Conservation (phyloP, 2,888 invertebrate genomes). For the Timandra comae region DNA sequence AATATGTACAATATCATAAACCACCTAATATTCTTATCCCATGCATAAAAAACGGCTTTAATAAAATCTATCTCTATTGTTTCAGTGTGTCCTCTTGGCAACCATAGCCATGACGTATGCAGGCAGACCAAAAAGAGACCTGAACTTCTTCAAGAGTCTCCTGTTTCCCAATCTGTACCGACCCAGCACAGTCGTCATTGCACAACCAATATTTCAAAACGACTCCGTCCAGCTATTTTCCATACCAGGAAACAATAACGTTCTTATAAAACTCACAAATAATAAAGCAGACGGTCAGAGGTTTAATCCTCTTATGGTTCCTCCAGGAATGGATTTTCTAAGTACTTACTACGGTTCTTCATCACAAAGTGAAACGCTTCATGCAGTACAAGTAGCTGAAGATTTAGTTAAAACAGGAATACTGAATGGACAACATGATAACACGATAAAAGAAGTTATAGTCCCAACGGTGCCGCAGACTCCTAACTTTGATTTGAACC, state of each 20-base stretch:
- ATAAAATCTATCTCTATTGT: constrained; percentile 20
- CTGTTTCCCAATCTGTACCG: constrained; percentile 25
- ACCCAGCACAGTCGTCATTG: constrained; percentile 7
- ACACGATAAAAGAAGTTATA: too few species aligned
- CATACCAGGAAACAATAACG: constrained; percentile 30
- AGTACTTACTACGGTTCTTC: constrained; percentile 31
- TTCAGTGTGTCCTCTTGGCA: constrained; percentile 38
- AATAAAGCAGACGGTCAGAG: constrained; percentile 1
- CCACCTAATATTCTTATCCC: too few species aligned
- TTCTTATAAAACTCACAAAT: constrained; percentile 27
- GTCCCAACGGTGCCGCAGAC: constrained; percentile 11
- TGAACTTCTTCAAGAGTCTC: constrained; percentile 26
- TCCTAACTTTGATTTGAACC: constrained; percentile 1
- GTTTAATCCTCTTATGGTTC: constrained; percentile 12
- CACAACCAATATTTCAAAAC: constrained; percentile 7
- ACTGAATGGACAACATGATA: constrained; percentile 15
- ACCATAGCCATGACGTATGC: constrained; percentile 23
- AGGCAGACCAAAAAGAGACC: constrained; percentile 26
- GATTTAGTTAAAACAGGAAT: constrained; percentile 30
- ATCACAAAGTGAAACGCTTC: constrained; percentile 25
- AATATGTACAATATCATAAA: too few species aligned
- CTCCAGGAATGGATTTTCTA: constrained; percentile 21
- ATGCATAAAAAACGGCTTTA: too few species aligned
- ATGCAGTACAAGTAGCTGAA: constrained; percentile 26
- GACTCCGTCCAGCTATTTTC: constrained; percentile 24